These are phyloP conservation scores for Acronicta leporina DNA, from an alignment of 2,888 invertebrate genomes.

Conservation along the genomic window DNA sequence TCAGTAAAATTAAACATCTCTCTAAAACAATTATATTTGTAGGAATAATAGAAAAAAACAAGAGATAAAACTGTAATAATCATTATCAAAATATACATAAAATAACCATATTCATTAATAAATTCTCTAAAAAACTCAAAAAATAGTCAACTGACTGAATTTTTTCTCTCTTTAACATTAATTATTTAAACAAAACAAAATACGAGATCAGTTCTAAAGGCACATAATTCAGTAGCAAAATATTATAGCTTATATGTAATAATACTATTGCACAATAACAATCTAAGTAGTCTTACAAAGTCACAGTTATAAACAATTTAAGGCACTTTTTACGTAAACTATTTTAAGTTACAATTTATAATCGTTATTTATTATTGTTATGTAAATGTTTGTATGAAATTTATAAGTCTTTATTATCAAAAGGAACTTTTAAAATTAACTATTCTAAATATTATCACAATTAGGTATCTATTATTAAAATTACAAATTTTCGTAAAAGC, in stretches of 20 bases:
- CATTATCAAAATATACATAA: conserved; percentile 30
- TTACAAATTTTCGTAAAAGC: conserved; percentile 33
- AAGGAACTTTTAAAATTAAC: conserved; percentile 26
- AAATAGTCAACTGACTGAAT: conserved; percentile 33
- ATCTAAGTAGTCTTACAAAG: conserved; percentile 37
- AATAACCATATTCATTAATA: conserved; percentile 30
- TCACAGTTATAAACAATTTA: conserved; percentile 19
- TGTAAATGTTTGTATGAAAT: conserved; percentile 24
- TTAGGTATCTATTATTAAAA: conserved; percentile 14
- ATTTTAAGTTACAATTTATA: conserved; percentile 27
- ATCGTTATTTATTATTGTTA: conserved; percentile 29
- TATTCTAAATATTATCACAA: conserved; percentile 30
- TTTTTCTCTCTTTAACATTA: conserved; percentile 29
- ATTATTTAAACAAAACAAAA: conserved; percentile 31
- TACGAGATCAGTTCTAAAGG: conserved; percentile 36
- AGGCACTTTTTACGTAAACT: conserved; percentile 35
- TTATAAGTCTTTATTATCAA: conserved; percentile 20
- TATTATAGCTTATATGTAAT: conserved; percentile 19
- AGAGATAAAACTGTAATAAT: conserved; percentile 32
- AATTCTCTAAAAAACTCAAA: conserved; percentile 29
- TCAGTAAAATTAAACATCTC: conserved; percentile 27
- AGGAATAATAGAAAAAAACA: conserved; percentile 28
- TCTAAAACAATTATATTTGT: conserved; percentile 34
- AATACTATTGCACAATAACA: conserved; percentile 35
- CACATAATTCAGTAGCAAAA: conserved; percentile 31